Conservation (phyloP, 2,888 invertebrate species). For the Watsonalla cultraria region DNA sequence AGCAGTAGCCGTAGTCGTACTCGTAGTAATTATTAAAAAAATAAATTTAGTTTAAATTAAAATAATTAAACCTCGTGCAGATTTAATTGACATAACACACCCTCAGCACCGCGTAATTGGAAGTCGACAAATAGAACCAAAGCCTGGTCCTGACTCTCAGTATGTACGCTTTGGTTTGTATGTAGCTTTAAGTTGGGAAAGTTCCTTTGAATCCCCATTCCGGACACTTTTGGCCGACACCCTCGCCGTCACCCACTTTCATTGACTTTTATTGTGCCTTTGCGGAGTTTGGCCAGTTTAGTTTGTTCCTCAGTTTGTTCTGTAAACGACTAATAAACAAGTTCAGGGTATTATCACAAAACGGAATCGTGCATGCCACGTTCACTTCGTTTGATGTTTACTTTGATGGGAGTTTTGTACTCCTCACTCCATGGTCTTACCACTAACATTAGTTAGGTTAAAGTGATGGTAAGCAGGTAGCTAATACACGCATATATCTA, state of each 20-base stretch:
- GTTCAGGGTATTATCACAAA: neutral
- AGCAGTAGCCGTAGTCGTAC: too few relatives aligned
- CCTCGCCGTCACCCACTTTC: slow-evolving; percentile 2
- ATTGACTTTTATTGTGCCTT: slow-evolving; percentile 7
- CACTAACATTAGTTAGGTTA: too few relatives aligned
- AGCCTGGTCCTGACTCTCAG: neutral
- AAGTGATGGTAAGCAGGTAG: too few relatives aligned
- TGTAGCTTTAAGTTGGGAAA: neutral
- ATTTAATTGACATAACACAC: neutral
- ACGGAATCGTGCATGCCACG: neutral
- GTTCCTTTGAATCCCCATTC: neutral
- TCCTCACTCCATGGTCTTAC: too few relatives aligned
- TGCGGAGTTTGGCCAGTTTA: neutral
- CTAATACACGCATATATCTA: too few relatives aligned
- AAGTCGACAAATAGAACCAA: neutral
- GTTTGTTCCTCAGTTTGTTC: neutral
- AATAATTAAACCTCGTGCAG: neutral
- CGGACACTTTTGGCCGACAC: neutral
- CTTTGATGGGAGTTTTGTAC: neutral
- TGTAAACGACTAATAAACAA: neutral
- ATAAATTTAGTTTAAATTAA: neutral
- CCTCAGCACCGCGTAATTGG: neutral
- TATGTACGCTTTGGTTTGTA: neutral
- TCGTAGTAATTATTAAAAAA: too few relatives aligned
- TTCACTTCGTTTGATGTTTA: neutral